A percentile compares a stretch with the other conserved stretches of the same genome.
These are phyloP conservation scores for Sebastes cheni DNA, from an alignment of 2,797 vertebrate species.

Conservation along the genomic window DNA sequence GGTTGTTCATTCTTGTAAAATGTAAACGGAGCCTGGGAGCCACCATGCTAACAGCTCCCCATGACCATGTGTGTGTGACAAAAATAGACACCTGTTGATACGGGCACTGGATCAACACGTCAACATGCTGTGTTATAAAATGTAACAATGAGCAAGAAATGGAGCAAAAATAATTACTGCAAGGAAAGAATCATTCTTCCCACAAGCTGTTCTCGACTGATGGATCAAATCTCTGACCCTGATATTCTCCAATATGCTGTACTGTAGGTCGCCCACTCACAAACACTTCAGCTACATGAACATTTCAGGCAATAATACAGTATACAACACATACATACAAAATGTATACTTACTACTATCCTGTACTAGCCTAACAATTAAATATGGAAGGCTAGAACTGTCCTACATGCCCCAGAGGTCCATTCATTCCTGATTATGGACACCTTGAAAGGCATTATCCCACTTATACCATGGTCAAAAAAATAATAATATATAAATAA, in stretches of 20 bases:
- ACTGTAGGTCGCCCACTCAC: background rate
- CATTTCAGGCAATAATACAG: background rate
- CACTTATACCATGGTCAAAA: too few relatives aligned
- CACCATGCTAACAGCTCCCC: constrained; percentile 28
- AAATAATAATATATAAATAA: too few relatives aligned
- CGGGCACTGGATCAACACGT: background rate
- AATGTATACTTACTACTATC: background rate
- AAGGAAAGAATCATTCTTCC: background rate
- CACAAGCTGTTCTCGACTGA: background rate
- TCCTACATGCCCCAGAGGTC: too few relatives aligned
- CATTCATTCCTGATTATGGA: too few relatives aligned
- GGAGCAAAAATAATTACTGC: background rate
- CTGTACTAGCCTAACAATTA: background rate
- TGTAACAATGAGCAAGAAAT: background rate
- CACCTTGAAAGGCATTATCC: too few relatives aligned
- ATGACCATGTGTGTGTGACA: constrained; percentile 11
- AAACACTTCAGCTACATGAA: background rate
- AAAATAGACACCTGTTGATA: constrained; percentile 21
- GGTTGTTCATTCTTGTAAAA: background rate
- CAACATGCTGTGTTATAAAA: background rate
- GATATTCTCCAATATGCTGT: background rate
- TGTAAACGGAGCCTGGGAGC: constrained; percentile 4
- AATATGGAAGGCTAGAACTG: background rate
- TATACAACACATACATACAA: background rate
- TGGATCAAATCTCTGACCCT: background rate